Conservation (phyloP, 35 echinoderm and acorn worm species). For the Lytechinus variegatus region DNA sequence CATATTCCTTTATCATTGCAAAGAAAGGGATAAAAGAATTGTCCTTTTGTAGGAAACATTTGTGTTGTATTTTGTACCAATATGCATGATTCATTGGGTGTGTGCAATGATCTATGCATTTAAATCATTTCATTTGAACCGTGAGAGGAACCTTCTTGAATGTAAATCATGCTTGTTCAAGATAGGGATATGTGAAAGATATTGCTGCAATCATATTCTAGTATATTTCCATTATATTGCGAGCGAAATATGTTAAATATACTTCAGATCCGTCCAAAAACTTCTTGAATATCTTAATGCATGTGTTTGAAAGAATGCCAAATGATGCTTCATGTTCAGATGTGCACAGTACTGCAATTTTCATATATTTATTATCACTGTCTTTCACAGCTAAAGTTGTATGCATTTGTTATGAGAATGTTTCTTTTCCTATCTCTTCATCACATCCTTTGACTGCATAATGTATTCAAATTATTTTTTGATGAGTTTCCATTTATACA, state of each 20-base stretch:
- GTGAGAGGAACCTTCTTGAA: neutral
- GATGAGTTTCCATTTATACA: no score
- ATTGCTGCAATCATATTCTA: neutral
- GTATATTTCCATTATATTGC: neutral
- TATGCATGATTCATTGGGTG: no score
- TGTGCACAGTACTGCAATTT: neutral
- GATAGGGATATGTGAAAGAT: no score
- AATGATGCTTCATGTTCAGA: neutral
- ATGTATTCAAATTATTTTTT: no score
- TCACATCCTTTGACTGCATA: no score
- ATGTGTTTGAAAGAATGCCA: neutral
- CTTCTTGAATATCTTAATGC: neutral
- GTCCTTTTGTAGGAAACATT: neutral
- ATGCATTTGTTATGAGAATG: no score
- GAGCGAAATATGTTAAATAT: neutral
- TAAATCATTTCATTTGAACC: neutral
- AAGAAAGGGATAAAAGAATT: no score
- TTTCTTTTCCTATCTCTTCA: no score
- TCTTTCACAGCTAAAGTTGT: no score
- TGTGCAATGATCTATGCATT: no score
- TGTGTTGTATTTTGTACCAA: neutral
- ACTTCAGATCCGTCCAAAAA: neutral
- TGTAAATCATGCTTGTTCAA: neutral
- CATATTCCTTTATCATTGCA: no score
- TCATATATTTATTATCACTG: no score